Evolutionary conservation across 2,113 vertebrate species (phyloP), one percentile per base, ranked within the genome.

Genomic region (Aspiorhynchus laticeps): DNA sequence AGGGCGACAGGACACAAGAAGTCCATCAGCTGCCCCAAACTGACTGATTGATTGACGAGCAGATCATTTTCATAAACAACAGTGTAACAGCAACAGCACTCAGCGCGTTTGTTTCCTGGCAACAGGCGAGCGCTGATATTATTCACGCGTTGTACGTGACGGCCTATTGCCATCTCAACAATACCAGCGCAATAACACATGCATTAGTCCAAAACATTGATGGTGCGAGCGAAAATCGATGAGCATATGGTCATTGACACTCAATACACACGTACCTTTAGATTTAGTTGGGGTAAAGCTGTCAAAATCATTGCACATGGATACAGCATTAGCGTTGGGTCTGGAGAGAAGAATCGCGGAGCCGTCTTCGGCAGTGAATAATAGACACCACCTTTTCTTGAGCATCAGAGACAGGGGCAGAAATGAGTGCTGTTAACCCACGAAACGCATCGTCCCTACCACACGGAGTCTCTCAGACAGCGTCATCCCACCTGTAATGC

Each of bases 231-330:
- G 28, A 51, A 5, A 63, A 73, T 12, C 33, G 33, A 80, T 33
- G 36, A 41, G 53, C 19, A 26, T 26, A 46, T 80, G 7, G 53
- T 4, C 31, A 28, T 9, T 5, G 31, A 26, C 28, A 1, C 3
- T 59, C 26, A 15, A 17, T 51, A 26, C 65, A 36, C 14, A 31
- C 90, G 85, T 91, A 90, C 87, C 90, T 91, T 91, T 71, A 88
- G 85, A 81, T 88, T 87, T 79, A 91, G 73, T 82, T 91, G 89
- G 28, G 91, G 87, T 87, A 90, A 79, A 41, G 90, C 91, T 71
- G 88, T 91, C 85, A 90, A 85, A 83, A 91, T 89, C 90, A 91
- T 91, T 84, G 89, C 88, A 91, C 87, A 86, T 83, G 75, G 79
- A 87, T 86, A 80, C 78, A 46, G 79, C 36, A 85, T 73, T 61